Percentiles rank a stretch among this genome's conserved stretches.
phyloP scores from a whole-genome alignment of 35 echinoderm and acorn worm genomes.

The Heliocidaris erythrogramma region DNA sequence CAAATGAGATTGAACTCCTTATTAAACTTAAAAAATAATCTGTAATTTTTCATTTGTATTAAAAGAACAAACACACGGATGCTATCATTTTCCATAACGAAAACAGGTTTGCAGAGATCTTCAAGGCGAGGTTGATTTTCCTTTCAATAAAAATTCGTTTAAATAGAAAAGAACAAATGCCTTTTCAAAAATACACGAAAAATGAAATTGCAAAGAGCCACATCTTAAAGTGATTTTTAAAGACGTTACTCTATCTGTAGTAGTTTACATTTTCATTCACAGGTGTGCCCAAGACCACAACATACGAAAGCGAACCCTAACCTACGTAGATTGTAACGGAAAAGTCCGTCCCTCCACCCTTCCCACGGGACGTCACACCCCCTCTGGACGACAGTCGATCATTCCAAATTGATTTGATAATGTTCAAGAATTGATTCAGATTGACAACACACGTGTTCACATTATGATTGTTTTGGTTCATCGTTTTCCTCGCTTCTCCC shows the following conservation, averaged over 20 bases:
- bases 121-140: too few relatives aligned
- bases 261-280: neutral
- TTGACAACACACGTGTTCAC: slow-evolving; percentile 51
- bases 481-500: slow-evolving; percentile 27
- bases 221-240: too few relatives aligned
- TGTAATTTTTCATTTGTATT: too few relatives aligned
- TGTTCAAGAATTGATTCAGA: slow-evolving; percentile 34
- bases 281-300: slow-evolving; percentile 15
- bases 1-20: too few relatives aligned
- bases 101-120: too few relatives aligned
- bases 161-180: too few relatives aligned
- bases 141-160: too few relatives aligned
- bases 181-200: too few relatives aligned
- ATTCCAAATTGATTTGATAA: slow-evolving; percentile 53
- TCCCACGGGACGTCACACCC: neutral
- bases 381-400: slow-evolving; percentile 34
- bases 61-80: too few relatives aligned
- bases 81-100: too few relatives aligned
- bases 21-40: too few relatives aligned
- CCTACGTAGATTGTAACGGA: slow-evolving; percentile 28
- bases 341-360: neutral
- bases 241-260: neutral
- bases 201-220: too few relatives aligned
- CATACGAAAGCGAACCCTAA: neutral
- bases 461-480: slow-evolving; percentile 39